Percentiles rank a stretch among this genome's conserved stretches.
phyloP scores from a whole-genome alignment of 30 jellyfish, hydroid and myxozoan genomes.

The Nemopilema nomurai region DNA sequence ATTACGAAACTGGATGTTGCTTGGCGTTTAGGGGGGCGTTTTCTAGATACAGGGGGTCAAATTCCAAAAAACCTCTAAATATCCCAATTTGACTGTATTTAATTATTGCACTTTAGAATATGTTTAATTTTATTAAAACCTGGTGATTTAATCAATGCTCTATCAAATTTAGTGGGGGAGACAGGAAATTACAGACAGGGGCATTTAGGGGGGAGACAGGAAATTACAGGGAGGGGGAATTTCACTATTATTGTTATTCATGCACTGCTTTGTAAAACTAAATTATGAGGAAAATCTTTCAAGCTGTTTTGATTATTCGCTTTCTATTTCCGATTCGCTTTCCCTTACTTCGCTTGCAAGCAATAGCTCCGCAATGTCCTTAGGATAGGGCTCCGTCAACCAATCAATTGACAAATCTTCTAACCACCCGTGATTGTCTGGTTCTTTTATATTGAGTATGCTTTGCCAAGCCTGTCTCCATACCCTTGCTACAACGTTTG shows the following conservation, averaged over 20 bases:
- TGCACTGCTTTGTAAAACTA: too few relatives aligned
- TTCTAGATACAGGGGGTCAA: not conserved
- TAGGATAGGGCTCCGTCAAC: slow-evolving; percentile 46
- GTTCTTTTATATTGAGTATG: slow-evolving; percentile 16
- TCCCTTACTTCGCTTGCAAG: not conserved
- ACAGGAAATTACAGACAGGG: not conserved
- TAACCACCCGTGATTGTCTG: slow-evolving; percentile 32
- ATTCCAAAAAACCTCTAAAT: not conserved
- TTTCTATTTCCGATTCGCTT: slow-evolving; percentile 5
- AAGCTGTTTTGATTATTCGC: not conserved
- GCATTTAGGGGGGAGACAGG: not conserved
- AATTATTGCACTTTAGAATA: not conserved
- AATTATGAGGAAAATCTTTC: too few relatives aligned
- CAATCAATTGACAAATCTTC: slow-evolving; percentile 36
- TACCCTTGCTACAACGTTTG: slow-evolving; percentile 46
- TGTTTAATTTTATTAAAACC: not conserved
- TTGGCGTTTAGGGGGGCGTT: too few relatives aligned
- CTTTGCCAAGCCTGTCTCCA: slow-evolving; percentile 31
- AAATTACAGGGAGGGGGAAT: not conserved
- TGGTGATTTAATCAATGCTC: not conserved
- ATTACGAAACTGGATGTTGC: too few relatives aligned
- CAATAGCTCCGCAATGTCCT: slow-evolving; percentile 43
- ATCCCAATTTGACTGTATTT: not conserved
- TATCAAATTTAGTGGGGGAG: not conserved
- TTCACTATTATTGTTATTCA: not conserved